Percentiles rank a stretch among this genome's conserved stretches.
Conservation (phyloP, 2,113 vertebrate species). For the Grantiella picta region DNA sequence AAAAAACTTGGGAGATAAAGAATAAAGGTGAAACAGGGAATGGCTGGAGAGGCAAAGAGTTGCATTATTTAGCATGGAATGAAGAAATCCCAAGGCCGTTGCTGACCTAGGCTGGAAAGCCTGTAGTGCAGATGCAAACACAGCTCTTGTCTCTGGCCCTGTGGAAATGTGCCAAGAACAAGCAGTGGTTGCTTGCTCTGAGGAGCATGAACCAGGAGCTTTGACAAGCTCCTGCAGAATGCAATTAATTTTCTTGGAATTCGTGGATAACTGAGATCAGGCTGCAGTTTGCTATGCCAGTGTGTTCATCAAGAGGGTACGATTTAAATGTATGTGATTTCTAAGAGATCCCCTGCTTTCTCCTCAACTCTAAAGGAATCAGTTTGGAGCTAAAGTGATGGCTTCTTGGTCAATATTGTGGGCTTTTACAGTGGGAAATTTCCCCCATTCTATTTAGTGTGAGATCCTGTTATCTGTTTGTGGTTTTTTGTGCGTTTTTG, state of each 20-base stretch:
- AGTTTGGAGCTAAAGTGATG: not conserved
- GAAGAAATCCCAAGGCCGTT: not conserved
- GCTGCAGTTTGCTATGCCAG: not conserved
- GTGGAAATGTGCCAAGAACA: not conserved
- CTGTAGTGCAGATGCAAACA: not conserved
- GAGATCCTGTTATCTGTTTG: not conserved
- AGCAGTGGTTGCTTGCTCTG: not conserved
- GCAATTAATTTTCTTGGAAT: not conserved
- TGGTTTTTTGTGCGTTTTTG: not conserved
- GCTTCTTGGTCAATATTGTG: not conserved
- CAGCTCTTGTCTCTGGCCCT: not conserved
- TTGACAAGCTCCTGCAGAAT: not conserved
- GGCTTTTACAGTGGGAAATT: not conserved
- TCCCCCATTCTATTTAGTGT: not conserved
- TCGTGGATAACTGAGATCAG: not conserved
- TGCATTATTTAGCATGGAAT: not conserved
- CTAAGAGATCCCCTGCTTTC: not conserved
- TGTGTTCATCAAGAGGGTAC: not conserved
- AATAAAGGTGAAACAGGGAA: not conserved
- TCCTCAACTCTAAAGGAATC: not conserved
- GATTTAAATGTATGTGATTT: not conserved
- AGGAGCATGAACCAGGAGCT: not conserved
- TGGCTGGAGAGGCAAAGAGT: not conserved
- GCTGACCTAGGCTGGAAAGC: not conserved
- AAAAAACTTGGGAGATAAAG: not conserved